Evolutionary conservation across 2,888 invertebrate genomes (phyloP).

Genomic region (Orgyia antiqua): DNA sequence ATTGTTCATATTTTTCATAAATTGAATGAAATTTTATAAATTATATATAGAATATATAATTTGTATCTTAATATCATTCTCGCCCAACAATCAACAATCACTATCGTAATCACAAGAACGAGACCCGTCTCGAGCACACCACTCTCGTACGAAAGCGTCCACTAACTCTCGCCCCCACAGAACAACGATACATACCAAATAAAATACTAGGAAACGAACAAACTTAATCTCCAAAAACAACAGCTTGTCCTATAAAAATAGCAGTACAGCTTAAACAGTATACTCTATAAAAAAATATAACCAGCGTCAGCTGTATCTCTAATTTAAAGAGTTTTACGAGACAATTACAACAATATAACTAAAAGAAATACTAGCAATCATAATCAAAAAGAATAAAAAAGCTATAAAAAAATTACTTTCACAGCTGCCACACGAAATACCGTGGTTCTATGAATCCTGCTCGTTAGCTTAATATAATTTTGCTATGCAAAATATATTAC

Average conservation of each 20-base stretch:
- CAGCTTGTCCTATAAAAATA: slow-evolving; percentile 73
- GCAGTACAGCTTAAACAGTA: slow-evolving; percentile 72
- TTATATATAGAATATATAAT: slow-evolving; percentile 73
- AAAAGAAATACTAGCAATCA: slow-evolving; percentile 36
- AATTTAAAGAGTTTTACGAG: slow-evolving; percentile 54
- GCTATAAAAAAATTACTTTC: slow-evolving; percentile 37
- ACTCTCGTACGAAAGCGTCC: slow-evolving; percentile 29
- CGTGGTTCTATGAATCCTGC: slow-evolving; percentile 44
- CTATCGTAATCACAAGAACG: slow-evolving; percentile 59
- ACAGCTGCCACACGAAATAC: slow-evolving; percentile 45
- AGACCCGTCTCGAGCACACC: slow-evolving; percentile 15
- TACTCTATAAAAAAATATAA: slow-evolving; percentile 76
- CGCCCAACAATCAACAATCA: slow-evolving; percentile 74
- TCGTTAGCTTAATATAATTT: slow-evolving; percentile 64
- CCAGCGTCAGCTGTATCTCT: slow-evolving; percentile 68
- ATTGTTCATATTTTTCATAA: slow-evolving; percentile 73
- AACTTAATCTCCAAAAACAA: slow-evolving; percentile 48
- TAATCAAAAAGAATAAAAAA: slow-evolving; percentile 36
- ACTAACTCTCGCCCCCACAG: slow-evolving; percentile 32
- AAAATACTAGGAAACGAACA: slow-evolving; percentile 42
- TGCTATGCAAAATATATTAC: slow-evolving; percentile 75
- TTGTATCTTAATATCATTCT: slow-evolving; percentile 64
- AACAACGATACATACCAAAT: slow-evolving; percentile 40
- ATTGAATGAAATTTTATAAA: slow-evolving; percentile 73
- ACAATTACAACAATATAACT: slow-evolving; percentile 57